phyloP scores from a whole-genome alignment of 2,888 invertebrate genomes.

The Melinopterus prodromus region DNA sequence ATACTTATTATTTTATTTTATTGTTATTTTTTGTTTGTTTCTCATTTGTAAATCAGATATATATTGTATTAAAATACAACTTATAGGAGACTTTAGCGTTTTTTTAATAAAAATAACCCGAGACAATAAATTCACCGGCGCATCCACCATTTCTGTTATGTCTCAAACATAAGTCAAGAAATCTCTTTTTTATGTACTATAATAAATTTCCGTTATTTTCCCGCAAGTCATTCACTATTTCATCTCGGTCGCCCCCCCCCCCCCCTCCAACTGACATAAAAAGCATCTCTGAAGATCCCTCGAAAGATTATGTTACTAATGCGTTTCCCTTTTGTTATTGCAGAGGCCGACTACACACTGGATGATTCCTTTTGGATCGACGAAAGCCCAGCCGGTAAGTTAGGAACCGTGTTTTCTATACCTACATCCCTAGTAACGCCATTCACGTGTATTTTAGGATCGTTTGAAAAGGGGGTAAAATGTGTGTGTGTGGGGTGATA shows the following conservation, averaged over 20 bases:
- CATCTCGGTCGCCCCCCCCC: neutral
- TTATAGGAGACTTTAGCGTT: too few species aligned
- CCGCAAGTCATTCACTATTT: neutral
- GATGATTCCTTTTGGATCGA: constrained; percentile 95
- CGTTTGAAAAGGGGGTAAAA: neutral
- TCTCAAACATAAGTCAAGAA: neutral
- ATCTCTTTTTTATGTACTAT: neutral
- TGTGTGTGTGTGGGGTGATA: neutral
- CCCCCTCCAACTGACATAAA: neutral
- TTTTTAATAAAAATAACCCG: too few species aligned
- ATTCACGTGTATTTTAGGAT: neutral
- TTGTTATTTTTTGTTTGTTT: too few species aligned
- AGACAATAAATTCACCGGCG: too few species aligned
- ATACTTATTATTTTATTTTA: too few species aligned
- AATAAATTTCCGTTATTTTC: neutral
- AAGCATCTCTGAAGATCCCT: constrained; percentile 16
- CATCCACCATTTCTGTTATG: too few species aligned
- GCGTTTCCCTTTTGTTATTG: constrained; percentile 62
- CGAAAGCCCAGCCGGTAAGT: constrained; percentile 90
- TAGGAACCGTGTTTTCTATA: neutral
- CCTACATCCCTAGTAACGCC: neutral
- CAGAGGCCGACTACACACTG: constrained; percentile 92
- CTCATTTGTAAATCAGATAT: too few species aligned
- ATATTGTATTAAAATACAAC: too few species aligned
- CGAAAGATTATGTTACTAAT: constrained; percentile 17